These are phyloP conservation scores for Anabacerthia variegaticeps DNA, from an alignment of 2,797 vertebrate species.

Conservation along the genomic window DNA sequence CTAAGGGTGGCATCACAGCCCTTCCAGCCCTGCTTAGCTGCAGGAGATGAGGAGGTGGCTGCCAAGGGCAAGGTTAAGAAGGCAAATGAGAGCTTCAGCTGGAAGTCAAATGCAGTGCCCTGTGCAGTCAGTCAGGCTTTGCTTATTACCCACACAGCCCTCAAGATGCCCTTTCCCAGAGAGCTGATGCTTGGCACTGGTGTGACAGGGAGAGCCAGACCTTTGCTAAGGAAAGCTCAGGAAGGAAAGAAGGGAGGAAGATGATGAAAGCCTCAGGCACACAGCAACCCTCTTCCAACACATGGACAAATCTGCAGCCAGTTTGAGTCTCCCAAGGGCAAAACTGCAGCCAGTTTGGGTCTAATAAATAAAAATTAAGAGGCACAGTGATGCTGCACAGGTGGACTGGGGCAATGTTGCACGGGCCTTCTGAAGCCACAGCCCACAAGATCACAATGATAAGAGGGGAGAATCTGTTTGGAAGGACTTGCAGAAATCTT, in stretches of 20 bases:
- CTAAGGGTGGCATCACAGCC: background rate
- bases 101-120: background rate
- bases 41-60: background rate
- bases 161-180: background rate
- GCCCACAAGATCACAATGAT: background rate
- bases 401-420: background rate
- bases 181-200: background rate
- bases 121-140: background rate
- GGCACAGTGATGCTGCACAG: background rate
- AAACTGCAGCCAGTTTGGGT: background rate
- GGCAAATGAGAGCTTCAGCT: background rate
- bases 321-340: background rate
- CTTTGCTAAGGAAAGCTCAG: background rate
- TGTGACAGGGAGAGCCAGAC: background rate
- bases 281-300: background rate
- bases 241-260: background rate
- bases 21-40: background rate
- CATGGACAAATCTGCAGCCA: background rate
- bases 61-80: background rate
- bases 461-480: background rate
- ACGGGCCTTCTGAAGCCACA: background rate
- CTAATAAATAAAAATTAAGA: background rate
- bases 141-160: background rate
- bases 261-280: background rate
- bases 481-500: fast-evolving